These are phyloP conservation scores for Scaptomyza parva DNA, from an alignment of 2,888 invertebrate genomes.

Conservation along the genomic window DNA sequence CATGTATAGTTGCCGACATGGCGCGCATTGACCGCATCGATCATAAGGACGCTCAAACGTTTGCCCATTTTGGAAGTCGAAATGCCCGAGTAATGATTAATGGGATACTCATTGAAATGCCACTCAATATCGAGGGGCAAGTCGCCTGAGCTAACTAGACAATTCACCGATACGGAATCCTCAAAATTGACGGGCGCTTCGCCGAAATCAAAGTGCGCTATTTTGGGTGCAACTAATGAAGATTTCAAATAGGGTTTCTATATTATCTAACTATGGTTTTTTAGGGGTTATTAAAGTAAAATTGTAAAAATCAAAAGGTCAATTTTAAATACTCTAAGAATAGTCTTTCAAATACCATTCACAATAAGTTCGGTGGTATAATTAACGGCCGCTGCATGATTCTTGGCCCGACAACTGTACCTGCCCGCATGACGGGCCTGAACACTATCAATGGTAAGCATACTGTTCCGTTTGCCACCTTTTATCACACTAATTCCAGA, in stretches of 20 bases:
- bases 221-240: slow-evolving; percentile 90
- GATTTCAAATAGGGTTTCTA: slow-evolving; percentile 2
- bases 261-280: not conserved
- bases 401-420: slow-evolving; percentile 91
- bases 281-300: slow-evolving; percentile 13
- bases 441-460: slow-evolving; percentile 87
- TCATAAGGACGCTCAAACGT: slow-evolving; percentile 88
- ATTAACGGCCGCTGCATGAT: slow-evolving; percentile 89
- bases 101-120: slow-evolving; percentile 87
- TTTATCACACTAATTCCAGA: slow-evolving; percentile 81
- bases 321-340: not conserved
- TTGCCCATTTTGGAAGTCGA: slow-evolving; percentile 85
- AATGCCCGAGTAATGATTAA: slow-evolving; percentile 85
- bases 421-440: slow-evolving; percentile 89
- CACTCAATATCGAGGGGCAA: slow-evolving; percentile 90
- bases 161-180: slow-evolving; percentile 89
- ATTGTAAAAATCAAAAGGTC: slow-evolving; percentile 17
- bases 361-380: slow-evolving; percentile 89
- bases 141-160: slow-evolving; percentile 91
- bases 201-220: slow-evolving; percentile 90
- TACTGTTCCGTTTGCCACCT: slow-evolving; percentile 87
- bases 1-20: slow-evolving; percentile 91
- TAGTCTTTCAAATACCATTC: slow-evolving; percentile 86
- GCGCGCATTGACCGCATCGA: slow-evolving; percentile 87
- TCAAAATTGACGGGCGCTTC: slow-evolving; percentile 86